A percentile compares a stretch with the other conserved stretches of the same genome.
These are phyloP conservation scores for Drosophila nr. perissopoda DNA, from an alignment of 2,888 invertebrate genomes.

Conservation along the genomic window DNA sequence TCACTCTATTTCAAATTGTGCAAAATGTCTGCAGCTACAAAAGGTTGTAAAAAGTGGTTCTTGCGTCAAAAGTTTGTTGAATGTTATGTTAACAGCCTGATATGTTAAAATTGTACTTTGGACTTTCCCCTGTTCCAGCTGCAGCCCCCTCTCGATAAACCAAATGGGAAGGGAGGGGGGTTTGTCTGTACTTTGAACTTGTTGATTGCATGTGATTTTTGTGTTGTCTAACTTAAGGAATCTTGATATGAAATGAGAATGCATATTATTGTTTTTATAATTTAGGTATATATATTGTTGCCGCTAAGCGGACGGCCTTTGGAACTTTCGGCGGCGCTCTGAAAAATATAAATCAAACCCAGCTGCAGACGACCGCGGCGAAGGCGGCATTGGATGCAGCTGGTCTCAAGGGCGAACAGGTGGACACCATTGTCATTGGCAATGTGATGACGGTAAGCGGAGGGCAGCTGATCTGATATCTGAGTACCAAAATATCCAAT, in stretches of 20 bases:
- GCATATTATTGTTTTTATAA: background rate
- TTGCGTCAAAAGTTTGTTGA: background rate
- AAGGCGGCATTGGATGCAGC: conserved; percentile 92
- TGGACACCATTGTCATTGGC: conserved; percentile 96
- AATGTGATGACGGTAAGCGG: conserved; percentile 92
- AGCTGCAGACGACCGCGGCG: conserved; percentile 92
- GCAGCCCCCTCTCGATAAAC: conserved; percentile 4
- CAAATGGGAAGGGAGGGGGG: background rate
- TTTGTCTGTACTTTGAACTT: conserved; percentile 52
- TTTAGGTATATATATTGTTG: conserved; percentile 94
- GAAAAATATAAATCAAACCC: conserved; percentile 89
- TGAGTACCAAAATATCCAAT: background rate
- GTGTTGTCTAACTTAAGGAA: conserved; percentile 37
- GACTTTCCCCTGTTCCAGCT: conserved; percentile 65
- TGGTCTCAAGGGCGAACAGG: conserved; percentile 92
- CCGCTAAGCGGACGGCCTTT: conserved; percentile 98
- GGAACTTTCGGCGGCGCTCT: conserved; percentile 96
- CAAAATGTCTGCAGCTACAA: conserved; percentile 82
- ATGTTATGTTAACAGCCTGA: conserved; percentile 6
- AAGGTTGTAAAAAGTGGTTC: conserved; percentile 53
- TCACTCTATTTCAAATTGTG: conserved; percentile 14
- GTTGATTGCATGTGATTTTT: conserved; percentile 40
- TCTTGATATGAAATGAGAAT: conserved; percentile 13
- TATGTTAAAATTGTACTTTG: conserved; percentile 66
- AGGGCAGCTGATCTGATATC: background rate